phyloP scores from a whole-genome alignment of 1,140 invertebrate genomes.

The Brachionus koreanus region DNA sequence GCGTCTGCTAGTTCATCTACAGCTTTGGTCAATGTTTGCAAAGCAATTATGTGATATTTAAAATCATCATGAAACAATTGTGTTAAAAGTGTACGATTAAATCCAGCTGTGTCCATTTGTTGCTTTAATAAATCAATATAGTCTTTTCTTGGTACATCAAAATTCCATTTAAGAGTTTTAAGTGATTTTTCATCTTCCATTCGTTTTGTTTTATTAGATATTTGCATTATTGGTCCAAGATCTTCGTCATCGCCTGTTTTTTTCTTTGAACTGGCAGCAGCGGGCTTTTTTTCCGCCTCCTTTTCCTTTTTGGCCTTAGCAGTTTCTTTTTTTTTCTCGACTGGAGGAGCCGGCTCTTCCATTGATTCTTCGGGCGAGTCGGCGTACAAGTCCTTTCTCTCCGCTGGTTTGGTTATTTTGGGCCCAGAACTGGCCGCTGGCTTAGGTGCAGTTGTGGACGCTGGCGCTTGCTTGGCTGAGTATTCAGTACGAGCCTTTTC shows the following conservation, averaged over 20 bases:
- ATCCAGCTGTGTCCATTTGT: slow-evolving; percentile 71
- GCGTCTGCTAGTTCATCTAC: slow-evolving; percentile 70
- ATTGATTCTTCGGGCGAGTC: slow-evolving; percentile 15
- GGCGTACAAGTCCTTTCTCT: slow-evolving; percentile 21
- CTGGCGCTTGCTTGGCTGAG: slow-evolving; percentile 66
- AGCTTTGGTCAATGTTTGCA: slow-evolving; percentile 76
- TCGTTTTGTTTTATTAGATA: slow-evolving; percentile 62
- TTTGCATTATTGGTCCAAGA: slow-evolving; percentile 72
- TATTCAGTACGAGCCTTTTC: slow-evolving; percentile 80
- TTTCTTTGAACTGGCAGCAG: slow-evolving; percentile 48
- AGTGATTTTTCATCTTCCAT: slow-evolving; percentile 17
- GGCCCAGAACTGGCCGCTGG: neutral
- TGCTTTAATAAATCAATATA: slow-evolving; percentile 85
- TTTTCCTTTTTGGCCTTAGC: slow-evolving; percentile 17
- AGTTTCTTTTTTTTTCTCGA: neutral
- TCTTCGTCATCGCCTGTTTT: slow-evolving; percentile 84
- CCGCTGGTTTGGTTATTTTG: slow-evolving; percentile 7
- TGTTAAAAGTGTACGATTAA: slow-evolving; percentile 60
- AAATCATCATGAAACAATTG: slow-evolving; percentile 95
- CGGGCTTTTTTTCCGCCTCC: slow-evolving; percentile 34
- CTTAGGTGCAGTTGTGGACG: neutral
- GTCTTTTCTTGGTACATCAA: slow-evolving; percentile 82
- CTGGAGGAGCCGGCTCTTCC: neutral
- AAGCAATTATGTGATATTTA: slow-evolving; percentile 89
- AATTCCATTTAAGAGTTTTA: slow-evolving; percentile 85